These are phyloP conservation scores for Arvicanthis niloticus DNA, from an alignment of 2,113 vertebrate species.

Conservation along the genomic window DNA sequence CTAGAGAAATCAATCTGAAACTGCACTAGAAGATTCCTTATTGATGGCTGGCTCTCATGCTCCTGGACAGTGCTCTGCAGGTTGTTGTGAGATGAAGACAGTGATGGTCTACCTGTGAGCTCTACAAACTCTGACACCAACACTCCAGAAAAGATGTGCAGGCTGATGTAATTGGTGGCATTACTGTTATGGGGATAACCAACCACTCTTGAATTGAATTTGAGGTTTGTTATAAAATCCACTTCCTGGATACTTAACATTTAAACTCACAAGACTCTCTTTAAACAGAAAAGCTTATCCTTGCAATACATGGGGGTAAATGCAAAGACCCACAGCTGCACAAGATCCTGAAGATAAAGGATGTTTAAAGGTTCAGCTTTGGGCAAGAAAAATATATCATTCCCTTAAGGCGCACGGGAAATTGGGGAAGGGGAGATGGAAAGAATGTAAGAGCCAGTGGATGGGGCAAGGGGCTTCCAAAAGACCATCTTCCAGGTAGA, in stretches of 20 bases:
- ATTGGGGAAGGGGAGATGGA: background rate
- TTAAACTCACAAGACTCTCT: background rate
- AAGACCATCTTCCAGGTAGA: too few species aligned
- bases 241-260: background rate
- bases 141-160: background rate
- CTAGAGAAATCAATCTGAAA: background rate
- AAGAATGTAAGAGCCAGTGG: background rate
- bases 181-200: background rate
- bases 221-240: background rate
- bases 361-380: background rate
- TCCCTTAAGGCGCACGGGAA: background rate
- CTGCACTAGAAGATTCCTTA: background rate
- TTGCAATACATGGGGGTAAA: background rate
- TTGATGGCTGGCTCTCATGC: background rate
- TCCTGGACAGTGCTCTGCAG: background rate
- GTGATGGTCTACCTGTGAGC: background rate
- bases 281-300: background rate
- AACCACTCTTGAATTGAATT: background rate
- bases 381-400: background rate
- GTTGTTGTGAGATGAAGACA: background rate
- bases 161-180: background rate
- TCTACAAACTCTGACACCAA: background rate
- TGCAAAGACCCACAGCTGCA: background rate
- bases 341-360: background rate
- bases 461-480: background rate